Conservation (phyloP, 2,797 vertebrate species). For the Acanthopagrus latus region DNA sequence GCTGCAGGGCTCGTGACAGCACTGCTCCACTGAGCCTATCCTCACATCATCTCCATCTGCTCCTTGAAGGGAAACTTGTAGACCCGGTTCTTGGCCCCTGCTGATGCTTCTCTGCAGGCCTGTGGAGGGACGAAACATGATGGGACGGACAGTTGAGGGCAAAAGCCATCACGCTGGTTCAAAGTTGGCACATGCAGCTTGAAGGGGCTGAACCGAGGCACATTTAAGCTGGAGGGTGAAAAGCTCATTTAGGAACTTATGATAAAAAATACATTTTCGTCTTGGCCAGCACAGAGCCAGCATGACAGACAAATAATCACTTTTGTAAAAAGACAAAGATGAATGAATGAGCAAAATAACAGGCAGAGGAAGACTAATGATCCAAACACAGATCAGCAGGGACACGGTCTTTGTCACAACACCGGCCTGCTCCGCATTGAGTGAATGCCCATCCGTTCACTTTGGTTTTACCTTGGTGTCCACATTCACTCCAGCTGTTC, state of each 20-base stretch:
- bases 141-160: constrained; percentile 24
- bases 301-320: not conserved
- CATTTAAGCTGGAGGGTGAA: not conserved
- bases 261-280: constrained; percentile 79
- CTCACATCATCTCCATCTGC: constrained; percentile 84
- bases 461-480: no score
- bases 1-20: constrained; percentile 89
- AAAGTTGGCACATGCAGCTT: not conserved
- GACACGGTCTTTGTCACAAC: no score
- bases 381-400: no score
- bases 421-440: no score
- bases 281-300: not conserved
- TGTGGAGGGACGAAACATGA: constrained; percentile 64
- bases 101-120: constrained; percentile 38
- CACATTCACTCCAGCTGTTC: no score
- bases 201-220: not conserved
- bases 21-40: constrained; percentile 89
- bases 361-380: not conserved
- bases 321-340: no score
- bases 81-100: constrained; percentile 57
- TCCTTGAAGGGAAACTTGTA: constrained; percentile 81
- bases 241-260: not conserved
- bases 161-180: constrained; percentile 26
- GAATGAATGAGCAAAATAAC: not conserved
- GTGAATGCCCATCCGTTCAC: no score